Base-by-base conservation (phyloP, 2,888 invertebrate genomes). In the Stegana nigrithorax region DNA sequence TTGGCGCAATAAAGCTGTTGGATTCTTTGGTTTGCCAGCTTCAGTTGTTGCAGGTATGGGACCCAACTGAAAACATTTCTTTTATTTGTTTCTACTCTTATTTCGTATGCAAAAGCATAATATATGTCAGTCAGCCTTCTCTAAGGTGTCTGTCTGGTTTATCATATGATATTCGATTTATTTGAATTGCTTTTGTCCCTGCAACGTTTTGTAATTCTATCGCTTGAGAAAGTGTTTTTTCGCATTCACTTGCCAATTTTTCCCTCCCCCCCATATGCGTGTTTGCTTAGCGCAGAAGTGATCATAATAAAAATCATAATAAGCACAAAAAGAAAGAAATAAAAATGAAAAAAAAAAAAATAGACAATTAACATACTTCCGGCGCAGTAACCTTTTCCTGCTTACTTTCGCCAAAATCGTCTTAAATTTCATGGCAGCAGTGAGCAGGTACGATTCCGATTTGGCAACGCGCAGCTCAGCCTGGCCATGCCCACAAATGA, bases 381-480 rank as follows among this genome's bases (percentile, higher is more conserved):
- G 45, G 45, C 23, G 21, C 17, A 23, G 1, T 7, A 19, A 10
- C 39, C 39, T 39, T 39, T 39, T 39, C 39, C 14, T 10, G 23
- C n/a, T 21, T 45, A 45, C 45, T 45, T 45, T 45, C 45, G 45
- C 45, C 23, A 8, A 7, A 45, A 45, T 45, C 17, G 45, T 45
- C 17, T 45, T 45, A 21, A 45, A 45, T 45, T 45, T 45, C 45
- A 45, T 45, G 45, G 19, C 21, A 45, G 10, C 8, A n/a, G 32
- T 32, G n/a, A 2, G n/a, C 32, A 32, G 1, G 6, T 32, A 2
- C 32, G 8, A n/a, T 32, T 12, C 32, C 8, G n/a, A 12, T 32
- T 32, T 32, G 5, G 10, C 8, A 32, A 12, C n/a, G 32, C 32
- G 32, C 32, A 32, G 32, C 32, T 32, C 3, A 2, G 10, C 8